Evolutionary conservation across 2,888 invertebrate genomes (phyloP).

Genomic region (Dryococelus australis): DNA sequence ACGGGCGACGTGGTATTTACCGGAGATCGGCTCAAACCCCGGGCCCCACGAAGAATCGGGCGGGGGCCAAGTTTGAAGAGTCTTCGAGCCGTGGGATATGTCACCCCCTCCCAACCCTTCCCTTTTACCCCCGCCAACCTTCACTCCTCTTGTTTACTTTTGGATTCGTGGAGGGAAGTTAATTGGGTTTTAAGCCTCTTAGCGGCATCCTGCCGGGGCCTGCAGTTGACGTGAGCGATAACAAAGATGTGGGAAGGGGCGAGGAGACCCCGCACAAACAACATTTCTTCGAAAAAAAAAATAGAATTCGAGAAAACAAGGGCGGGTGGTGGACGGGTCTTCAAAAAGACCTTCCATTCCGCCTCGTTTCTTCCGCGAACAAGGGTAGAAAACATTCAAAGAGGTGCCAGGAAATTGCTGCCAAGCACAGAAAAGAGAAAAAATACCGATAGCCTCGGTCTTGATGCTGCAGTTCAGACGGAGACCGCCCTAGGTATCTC

Average conservation of each 20-base stretch:
- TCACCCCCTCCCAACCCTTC: not conserved
- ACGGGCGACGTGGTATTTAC: not conserved
- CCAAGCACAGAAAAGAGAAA: not conserved
- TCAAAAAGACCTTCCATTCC: not conserved
- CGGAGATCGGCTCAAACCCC: not conserved
- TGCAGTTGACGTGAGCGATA: slow-evolving; percentile 10
- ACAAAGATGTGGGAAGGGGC: not conserved
- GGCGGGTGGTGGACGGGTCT: not conserved
- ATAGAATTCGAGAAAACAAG: not conserved
- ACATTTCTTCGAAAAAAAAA: not conserved
- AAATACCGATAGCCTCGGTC: not conserved
- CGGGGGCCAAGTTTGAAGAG: not conserved
- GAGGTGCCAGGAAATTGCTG: slow-evolving; percentile 16
- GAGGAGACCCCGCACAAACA: not conserved
- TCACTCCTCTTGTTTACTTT: not conserved
- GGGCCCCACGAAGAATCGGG: not conserved
- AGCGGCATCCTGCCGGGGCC: not conserved
- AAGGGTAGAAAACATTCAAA: not conserved
- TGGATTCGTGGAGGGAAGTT: not conserved
- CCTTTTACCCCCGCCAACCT: not conserved
- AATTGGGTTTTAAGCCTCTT: slow-evolving; percentile 16
- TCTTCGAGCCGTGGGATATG: not conserved
- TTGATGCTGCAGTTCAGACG: not conserved
- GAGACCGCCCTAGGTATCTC: not conserved
- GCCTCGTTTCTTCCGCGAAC: not conserved